These are phyloP conservation scores for Aurelia coerulea DNA, from an alignment of 30 jellyfish, hydroid and myxozoan genomes.

Conservation along the genomic window DNA sequence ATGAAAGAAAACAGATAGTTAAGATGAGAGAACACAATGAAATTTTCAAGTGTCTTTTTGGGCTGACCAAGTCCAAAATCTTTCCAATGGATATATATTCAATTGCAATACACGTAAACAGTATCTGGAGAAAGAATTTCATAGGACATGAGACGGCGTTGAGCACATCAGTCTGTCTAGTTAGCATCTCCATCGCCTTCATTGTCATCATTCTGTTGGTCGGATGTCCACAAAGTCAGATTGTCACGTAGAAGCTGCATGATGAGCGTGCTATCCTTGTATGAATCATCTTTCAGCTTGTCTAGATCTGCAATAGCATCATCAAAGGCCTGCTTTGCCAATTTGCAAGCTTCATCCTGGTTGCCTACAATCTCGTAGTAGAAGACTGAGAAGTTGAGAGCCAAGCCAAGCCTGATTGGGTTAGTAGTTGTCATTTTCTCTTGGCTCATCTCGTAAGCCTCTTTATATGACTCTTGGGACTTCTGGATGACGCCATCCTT, in stretches of 20 bases:
- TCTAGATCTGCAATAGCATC: slow-evolving; percentile 95
- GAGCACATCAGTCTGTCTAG: not conserved
- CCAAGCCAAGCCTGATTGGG: slow-evolving; percentile 97
- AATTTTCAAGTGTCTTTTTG: slow-evolving; percentile 8
- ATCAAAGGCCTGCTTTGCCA: slow-evolving; percentile 95
- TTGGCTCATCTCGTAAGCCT: slow-evolving; percentile 71
- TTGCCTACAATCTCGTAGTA: slow-evolving; percentile 81
- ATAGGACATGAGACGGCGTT: not conserved
- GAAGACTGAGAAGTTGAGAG: slow-evolving; percentile 91
- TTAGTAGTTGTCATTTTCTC: slow-evolving; percentile 76
- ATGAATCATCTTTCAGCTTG: slow-evolving; percentile 85
- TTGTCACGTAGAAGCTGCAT: slow-evolving; percentile 97
- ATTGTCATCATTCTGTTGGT: slow-evolving; percentile 53
- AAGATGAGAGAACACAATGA: slow-evolving; percentile 20
- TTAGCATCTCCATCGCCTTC: slow-evolving; percentile 80
- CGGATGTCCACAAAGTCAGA: slow-evolving; percentile 95
- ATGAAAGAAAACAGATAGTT: no score
- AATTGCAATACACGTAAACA: slow-evolving; percentile 24
- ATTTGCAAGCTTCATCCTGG: slow-evolving; percentile 79
- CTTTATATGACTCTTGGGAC: slow-evolving; percentile 83
- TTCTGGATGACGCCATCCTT: slow-evolving; percentile 52
- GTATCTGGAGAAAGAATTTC: slow-evolving; percentile 32
- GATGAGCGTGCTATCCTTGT: slow-evolving; percentile 95
- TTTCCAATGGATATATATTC: slow-evolving; percentile 31
- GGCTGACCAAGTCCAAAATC: slow-evolving; percentile 33